phyloP scores from a whole-genome alignment of 2,113 vertebrate genomes.

The Dissostichus mawsoni region DNA sequence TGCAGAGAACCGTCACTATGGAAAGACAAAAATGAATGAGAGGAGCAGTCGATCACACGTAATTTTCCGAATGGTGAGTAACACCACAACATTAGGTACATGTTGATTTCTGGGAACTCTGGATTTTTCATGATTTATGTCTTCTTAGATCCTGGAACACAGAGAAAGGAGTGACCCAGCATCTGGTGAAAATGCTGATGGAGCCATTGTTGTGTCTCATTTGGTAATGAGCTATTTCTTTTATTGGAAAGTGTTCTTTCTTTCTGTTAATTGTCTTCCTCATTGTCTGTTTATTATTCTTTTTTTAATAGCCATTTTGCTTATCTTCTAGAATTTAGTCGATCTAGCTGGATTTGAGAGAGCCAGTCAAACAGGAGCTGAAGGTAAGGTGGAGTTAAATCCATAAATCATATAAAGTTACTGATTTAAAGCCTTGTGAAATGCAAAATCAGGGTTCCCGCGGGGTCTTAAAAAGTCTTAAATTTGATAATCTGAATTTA shows the following conservation, averaged over 20 bases:
- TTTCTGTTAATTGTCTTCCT: neutral
- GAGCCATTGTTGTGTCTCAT: conserved; percentile 95
- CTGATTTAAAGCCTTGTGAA: neutral
- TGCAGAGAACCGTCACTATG: conserved; percentile 94
- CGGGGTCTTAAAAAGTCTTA: too few relatives aligned
- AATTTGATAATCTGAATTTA: too few relatives aligned
- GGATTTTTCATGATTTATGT: neutral
- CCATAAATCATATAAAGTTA: neutral
- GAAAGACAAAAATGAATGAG: conserved; percentile 96
- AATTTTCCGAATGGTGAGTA: conserved; percentile 95
- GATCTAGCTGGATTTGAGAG: conserved; percentile 96
- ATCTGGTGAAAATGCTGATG: conserved; percentile 87
- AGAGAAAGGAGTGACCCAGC: conserved; percentile 88
- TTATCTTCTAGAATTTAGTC: conserved; percentile 90
- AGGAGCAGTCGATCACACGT: conserved; percentile 96
- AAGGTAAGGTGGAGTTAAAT: conserved; percentile 83
- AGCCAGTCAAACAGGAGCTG: conserved; percentile 95
- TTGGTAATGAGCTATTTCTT: conserved; percentile 83
- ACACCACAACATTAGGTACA: too few relatives aligned
- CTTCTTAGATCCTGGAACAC: conserved; percentile 92
- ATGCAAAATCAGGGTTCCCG: neutral
- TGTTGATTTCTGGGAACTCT: neutral
- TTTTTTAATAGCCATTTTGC: neutral
- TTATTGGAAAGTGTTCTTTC: neutral
- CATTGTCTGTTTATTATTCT: neutral